Evolutionary conservation across 1,140 invertebrate species (phyloP).

Genomic region (Drosophila takahashii): DNA sequence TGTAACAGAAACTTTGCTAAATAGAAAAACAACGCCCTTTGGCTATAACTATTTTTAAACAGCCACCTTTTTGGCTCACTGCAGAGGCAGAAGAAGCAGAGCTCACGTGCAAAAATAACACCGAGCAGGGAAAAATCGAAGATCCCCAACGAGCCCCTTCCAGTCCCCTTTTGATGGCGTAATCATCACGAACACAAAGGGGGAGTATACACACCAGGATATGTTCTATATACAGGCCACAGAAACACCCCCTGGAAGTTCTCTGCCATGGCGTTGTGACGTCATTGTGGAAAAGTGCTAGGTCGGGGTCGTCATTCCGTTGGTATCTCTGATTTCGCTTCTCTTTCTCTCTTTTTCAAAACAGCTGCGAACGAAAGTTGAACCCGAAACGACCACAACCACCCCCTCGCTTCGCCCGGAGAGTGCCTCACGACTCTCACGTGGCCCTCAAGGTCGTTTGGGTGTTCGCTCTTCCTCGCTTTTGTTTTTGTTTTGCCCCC

Average conservation of each 20-base stretch:
- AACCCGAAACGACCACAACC: constrained; percentile 18
- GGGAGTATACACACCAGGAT: constrained; percentile 4
- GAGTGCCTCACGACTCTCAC: constrained; percentile 59
- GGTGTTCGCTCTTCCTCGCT: constrained; percentile 17
- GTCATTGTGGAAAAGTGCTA: constrained; percentile 70
- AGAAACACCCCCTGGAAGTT: constrained; percentile 45
- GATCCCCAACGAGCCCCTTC: constrained; percentile 18
- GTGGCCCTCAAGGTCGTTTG: constrained; percentile 72
- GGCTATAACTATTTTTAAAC: constrained; percentile 43
- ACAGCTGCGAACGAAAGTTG: constrained; percentile 23
- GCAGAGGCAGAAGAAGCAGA: constrained; percentile 33
- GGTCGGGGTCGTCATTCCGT: constrained; percentile 61
- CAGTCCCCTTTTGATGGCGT: constrained; percentile 59
- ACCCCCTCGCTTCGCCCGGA: constrained; percentile 22
- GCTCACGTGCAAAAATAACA: constrained; percentile 68
- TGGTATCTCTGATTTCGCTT: constrained; percentile 13
- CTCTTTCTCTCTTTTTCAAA: not conserved
- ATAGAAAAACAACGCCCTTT: constrained; percentile 36
- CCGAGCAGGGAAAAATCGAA: constrained; percentile 46
- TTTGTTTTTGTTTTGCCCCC: constrained; percentile 26
- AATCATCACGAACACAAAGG: constrained; percentile 38
- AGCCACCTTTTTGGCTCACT: constrained; percentile 20
- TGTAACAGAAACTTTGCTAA: constrained; percentile 7
- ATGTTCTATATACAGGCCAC: constrained; percentile 1
- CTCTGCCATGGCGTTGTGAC: constrained; percentile 61